Evolutionary conservation across 1,140 invertebrate genomes (phyloP).

Genomic region (Lethrus apterus): DNA sequence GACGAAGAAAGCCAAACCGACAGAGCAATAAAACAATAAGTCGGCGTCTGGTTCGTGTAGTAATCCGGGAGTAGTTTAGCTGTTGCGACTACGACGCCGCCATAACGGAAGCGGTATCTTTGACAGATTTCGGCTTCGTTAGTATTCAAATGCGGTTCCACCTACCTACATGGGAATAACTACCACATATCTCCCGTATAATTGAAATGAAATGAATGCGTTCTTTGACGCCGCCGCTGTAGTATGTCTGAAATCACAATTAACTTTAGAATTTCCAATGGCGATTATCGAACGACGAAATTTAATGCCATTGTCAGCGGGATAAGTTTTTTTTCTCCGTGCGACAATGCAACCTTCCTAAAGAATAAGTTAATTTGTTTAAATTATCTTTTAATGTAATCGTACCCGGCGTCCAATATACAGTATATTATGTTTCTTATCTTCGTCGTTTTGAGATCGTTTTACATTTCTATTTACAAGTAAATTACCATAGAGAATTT

Average conservation of each 20-base stretch:
- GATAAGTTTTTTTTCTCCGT: slow-evolving; percentile 1
- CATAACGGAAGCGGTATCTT: slow-evolving; percentile 34
- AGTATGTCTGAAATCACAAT: slow-evolving; percentile 27
- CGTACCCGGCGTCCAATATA: slow-evolving; percentile 7
- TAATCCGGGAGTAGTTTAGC: too few species aligned
- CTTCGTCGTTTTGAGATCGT: too few species aligned
- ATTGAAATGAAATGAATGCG: slow-evolving; percentile 33
- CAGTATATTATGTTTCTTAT: neutral
- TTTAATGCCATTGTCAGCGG: neutral
- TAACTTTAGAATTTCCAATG: slow-evolving; percentile 21
- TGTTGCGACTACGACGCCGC: too few species aligned
- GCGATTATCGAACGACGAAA: slow-evolving; percentile 8
- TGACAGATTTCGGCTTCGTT: slow-evolving; percentile 38
- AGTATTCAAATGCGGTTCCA: slow-evolving; percentile 35
- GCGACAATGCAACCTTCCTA: neutral
- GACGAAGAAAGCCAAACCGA: too few species aligned
- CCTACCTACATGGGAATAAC: slow-evolving; percentile 37
- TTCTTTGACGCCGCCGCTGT: slow-evolving; percentile 24
- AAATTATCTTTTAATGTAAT: slow-evolving; percentile 14
- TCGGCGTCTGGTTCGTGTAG: too few species aligned
- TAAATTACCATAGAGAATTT: too few species aligned
- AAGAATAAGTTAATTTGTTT: slow-evolving; percentile 12
- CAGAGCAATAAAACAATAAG: too few species aligned
- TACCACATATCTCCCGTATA: slow-evolving; percentile 33
- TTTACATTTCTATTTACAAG: slow-evolving; percentile 3